Conservation (phyloP, 2,888 invertebrate genomes). For the Podabrus alpinus region DNA sequence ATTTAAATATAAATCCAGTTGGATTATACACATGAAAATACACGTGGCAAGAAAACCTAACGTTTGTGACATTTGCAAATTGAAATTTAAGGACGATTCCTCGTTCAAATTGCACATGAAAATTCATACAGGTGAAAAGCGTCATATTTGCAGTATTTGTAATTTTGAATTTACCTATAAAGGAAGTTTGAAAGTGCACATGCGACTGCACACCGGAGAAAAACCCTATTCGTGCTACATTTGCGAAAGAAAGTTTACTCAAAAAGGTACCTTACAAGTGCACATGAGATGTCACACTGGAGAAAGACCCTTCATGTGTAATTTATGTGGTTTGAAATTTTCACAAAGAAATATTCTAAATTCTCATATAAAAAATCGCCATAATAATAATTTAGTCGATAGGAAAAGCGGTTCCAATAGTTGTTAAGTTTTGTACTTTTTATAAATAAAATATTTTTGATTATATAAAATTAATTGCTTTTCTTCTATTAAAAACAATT, state of each 20-base stretch:
- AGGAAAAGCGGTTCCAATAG: neutral
- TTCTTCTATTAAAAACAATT: neutral
- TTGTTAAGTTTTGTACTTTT: neutral
- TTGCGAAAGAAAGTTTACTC: neutral
- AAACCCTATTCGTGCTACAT: neutral
- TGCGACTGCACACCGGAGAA: neutral
- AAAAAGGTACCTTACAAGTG: neutral
- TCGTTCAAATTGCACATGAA: neutral
- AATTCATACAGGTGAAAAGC: neutral
- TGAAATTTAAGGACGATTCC: neutral
- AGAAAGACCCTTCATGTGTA: neutral
- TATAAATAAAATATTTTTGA: neutral
- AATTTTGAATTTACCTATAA: neutral
- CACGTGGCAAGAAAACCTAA: neutral
- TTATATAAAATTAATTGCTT: neutral
- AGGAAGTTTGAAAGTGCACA: neutral
- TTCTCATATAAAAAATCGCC: neutral
- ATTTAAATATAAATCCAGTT: neutral
- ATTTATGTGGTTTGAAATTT: neutral
- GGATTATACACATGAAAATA: neutral
- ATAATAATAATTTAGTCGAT: neutral
- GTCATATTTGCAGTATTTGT: neutral
- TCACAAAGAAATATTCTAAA: neutral
- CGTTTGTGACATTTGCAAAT: neutral
- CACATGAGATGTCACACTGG: neutral